Percentiles rank a stretch among this genome's conserved stretches.
Evolutionary conservation across 2,113 vertebrate species (phyloP).

Genomic region (Pterocles burchelli): DNA sequence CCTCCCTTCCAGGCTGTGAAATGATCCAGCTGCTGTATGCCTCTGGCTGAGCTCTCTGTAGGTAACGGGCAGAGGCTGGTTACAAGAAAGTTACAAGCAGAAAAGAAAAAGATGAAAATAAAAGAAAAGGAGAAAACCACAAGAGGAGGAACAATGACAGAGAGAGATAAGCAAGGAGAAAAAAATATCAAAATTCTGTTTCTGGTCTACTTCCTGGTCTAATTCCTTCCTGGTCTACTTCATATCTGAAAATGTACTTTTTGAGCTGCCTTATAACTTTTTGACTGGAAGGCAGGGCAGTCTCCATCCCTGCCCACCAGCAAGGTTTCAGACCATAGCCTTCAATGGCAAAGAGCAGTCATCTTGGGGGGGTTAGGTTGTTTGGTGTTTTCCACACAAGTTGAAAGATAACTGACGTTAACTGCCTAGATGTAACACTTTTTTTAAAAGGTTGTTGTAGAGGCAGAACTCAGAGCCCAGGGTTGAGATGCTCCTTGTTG

Average conservation of each 20-base stretch:
- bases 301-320: neutral
- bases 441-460: neutral
- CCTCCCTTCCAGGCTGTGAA: neutral
- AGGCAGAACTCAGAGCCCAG: neutral
- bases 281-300: neutral
- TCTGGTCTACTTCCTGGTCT: neutral
- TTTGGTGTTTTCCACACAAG: neutral
- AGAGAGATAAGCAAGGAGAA: accelerated
- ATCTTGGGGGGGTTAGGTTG: accelerated
- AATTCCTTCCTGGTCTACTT: neutral
- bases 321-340: neutral
- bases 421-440: neutral
- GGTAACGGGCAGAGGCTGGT: neutral
- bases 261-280: neutral
- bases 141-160: neutral
- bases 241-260: neutral
- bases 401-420: neutral
- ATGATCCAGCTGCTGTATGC: neutral
- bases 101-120: neutral
- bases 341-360: neutral
- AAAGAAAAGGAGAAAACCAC: neutral
- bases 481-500: neutral
- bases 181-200: neutral
- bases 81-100: neutral
- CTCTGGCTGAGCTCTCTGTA: neutral